A percentile compares a stretch with the other conserved stretches of the same genome.
phyloP scores from a whole-genome alignment of 2,888 invertebrate species.

The Orchesellides sinensis region DNA sequence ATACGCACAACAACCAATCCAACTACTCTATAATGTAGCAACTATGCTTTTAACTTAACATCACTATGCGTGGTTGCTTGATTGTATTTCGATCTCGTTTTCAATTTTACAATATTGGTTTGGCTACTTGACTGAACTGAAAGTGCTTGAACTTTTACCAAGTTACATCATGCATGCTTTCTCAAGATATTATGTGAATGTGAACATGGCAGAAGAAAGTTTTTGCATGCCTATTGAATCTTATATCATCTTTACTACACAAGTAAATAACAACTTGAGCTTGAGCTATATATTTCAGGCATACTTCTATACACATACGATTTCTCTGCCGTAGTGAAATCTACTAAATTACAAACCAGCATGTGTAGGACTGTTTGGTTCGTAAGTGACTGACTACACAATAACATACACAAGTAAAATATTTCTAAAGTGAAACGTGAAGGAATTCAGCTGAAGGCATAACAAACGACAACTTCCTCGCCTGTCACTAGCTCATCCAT shows the following conservation, averaged over 20 bases:
- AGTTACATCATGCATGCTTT: slow-evolving; percentile 16
- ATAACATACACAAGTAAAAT: not conserved
- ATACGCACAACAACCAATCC: slow-evolving; percentile 9
- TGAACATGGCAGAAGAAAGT: not conserved
- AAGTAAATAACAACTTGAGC: too few species aligned
- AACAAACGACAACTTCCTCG: slow-evolving; percentile 51
- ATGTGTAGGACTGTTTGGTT: too few species aligned
- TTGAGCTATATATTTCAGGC: too few species aligned
- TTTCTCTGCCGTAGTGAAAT: not conserved
- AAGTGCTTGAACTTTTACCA: slow-evolving; percentile 18
- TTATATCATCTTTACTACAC: slow-evolving; percentile 34
- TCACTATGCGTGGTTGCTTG: slow-evolving; percentile 30
- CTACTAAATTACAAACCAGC: too few species aligned
- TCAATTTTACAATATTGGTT: slow-evolving; percentile 49
- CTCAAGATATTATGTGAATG: not conserved
- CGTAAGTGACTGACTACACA: not conserved
- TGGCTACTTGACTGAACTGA: not conserved
- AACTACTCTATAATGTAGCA: slow-evolving; percentile 29
- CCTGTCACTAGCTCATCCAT: slow-evolving; percentile 58
- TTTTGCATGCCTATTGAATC: slow-evolving; percentile 24
- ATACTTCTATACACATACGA: too few species aligned
- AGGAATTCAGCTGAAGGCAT: slow-evolving; percentile 25
- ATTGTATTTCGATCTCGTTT: slow-evolving; percentile 59
- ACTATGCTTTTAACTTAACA: not conserved
- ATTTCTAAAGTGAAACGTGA: slow-evolving; percentile 31